Evolutionary conservation across 2,888 invertebrate species (phyloP).

Genomic region (Strigamia maritima): DNA sequence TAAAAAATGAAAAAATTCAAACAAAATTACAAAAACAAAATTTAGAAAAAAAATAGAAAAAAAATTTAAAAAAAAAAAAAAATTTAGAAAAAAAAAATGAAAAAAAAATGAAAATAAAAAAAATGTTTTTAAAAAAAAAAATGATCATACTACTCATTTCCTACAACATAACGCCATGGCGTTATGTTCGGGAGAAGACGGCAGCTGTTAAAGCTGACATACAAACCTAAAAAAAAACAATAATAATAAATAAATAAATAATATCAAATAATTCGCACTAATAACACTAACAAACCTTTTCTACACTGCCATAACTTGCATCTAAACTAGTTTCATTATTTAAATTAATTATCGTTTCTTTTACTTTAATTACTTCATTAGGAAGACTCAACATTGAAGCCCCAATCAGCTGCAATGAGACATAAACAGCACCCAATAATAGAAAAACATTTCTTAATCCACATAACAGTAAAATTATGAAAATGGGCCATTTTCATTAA

Average conservation of each 20-base stretch:
- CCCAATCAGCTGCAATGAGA: slow-evolving; percentile 48
- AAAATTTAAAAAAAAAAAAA: too few species aligned
- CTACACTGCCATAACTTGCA: background rate
- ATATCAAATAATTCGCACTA: background rate
- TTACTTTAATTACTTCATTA: slow-evolving; percentile 9
- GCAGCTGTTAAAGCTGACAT: slow-evolving; percentile 45
- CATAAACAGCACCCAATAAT: slow-evolving; percentile 49
- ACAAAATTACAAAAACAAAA: too few species aligned
- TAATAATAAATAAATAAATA: background rate
- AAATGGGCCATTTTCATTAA: slow-evolving; percentile 40
- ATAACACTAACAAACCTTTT: background rate
- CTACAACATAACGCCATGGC: too few species aligned
- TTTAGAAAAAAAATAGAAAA: too few species aligned
- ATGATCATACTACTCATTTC: too few species aligned
- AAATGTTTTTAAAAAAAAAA: too few species aligned
- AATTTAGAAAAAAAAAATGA: too few species aligned
- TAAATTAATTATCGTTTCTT: background rate
- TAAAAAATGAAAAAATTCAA: too few species aligned
- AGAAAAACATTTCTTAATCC: slow-evolving; percentile 47
- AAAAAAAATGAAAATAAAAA: too few species aligned
- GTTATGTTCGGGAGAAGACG: too few species aligned
- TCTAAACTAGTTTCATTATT: background rate
- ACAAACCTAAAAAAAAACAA: slow-evolving; percentile 44
- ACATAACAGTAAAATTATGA: too few species aligned
- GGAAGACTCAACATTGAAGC: slow-evolving; percentile 45